Conservation (phyloP, 2,113 vertebrate species). For the Lipophrys pholis region DNA sequence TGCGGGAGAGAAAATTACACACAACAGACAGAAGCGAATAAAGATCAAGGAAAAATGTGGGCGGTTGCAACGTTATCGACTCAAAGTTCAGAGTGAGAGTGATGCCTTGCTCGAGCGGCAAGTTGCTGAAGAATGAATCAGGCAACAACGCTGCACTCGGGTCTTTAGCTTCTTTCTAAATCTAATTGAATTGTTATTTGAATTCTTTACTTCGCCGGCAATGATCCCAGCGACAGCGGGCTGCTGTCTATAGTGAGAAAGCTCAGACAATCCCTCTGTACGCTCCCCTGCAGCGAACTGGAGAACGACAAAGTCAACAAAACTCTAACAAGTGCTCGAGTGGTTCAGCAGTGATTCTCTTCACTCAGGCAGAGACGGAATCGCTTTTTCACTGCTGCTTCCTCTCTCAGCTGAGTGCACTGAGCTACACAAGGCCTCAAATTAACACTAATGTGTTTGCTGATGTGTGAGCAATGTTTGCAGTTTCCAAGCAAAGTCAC, state of each 20-base stretch:
- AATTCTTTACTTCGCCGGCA: background rate
- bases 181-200: background rate
- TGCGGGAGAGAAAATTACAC: conserved; percentile 43
- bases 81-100: background rate
- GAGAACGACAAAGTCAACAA: conserved; percentile 1
- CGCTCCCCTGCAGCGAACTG: conserved; percentile 1
- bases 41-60: background rate
- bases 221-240: conserved; percentile 1
- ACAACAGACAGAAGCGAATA: background rate
- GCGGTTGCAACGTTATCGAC: background rate
- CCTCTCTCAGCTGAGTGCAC: background rate
- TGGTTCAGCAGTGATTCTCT: background rate
- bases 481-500: too few relatives aligned
- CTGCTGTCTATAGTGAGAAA: conserved; percentile 11
- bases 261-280: background rate
- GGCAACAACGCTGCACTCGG: too few relatives aligned
- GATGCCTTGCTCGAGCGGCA: too few relatives aligned
- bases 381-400: conserved; percentile 4
- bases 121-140: too few relatives aligned
- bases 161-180: background rate
- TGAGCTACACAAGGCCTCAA: background rate
- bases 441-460: conserved; percentile 9
- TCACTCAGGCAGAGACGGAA: background rate
- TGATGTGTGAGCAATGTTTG: conserved; percentile 14
- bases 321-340: too few relatives aligned